Evolutionary conservation across 2,888 invertebrate species (phyloP), one percentile per base, ranked within the genome.

Genomic region (Strigamia maritima): DNA sequence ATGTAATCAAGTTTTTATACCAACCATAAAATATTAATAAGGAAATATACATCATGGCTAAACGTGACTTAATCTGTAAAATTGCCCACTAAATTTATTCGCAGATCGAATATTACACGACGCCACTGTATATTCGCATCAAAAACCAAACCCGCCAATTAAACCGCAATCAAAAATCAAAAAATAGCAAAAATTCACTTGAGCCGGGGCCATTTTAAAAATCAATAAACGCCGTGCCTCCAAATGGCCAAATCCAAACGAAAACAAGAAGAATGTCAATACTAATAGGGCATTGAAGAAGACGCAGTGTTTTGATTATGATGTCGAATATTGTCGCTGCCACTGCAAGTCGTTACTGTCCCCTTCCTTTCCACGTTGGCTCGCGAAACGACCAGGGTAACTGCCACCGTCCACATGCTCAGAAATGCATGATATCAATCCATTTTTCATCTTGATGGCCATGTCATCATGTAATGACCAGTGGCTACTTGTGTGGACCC

Each of bases 401-500:
- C 54, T 54, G 54, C 54, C 54, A 54, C 22, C 54, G 54, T 54
- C 54, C 54, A 54, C 54, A 54, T 54, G 54, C 54, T 54, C 54
- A 54, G 54, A 54, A 54, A 54, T 54, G 54, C 54, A 54, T 54
- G 54, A 54, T 54, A 54, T 19, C 54, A 54, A 54, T 54, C 54
- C 54, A 54, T 54, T 54, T 54, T 54, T 54, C 54, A 54, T 54
- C 54, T 54, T 54, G 54, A 54, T 54, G 54, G 54, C 54, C 54
- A 19, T 54, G 54, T 54, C 54, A 54, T 54, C 54, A 54, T 54
- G 54, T 54, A 54, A 54, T 54, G 54, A 54, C 54, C 54, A 54
- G 2, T 54, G 54, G 54, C 54, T 54, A 54, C 54, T 54, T 54
- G 54, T 19, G 19, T 7, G 54, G n/a, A 54, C 54, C 54, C 54